Conservation (phyloP, 1,140 invertebrate species). For the Orius laevigatus region DNA sequence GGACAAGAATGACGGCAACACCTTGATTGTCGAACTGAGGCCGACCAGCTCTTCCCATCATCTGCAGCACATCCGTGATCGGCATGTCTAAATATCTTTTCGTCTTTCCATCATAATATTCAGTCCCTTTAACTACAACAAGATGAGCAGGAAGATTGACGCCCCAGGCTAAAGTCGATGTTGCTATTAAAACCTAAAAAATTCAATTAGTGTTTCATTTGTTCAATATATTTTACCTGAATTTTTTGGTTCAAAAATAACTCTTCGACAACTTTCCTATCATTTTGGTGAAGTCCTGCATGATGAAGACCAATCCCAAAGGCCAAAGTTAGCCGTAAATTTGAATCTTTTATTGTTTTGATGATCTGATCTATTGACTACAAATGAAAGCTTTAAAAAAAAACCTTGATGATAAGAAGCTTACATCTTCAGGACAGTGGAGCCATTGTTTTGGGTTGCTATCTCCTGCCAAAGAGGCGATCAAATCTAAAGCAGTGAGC, state of each 20-base stretch:
- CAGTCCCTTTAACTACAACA: conserved; percentile 75
- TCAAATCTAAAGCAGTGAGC: conserved; percentile 89
- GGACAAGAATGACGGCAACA: conserved; percentile 91
- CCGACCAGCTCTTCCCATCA: conserved; percentile 96
- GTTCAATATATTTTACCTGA: conserved; percentile 41
- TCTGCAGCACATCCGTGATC: conserved; percentile 95
- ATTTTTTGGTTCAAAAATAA: conserved; percentile 95
- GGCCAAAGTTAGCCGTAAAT: conserved; percentile 82
- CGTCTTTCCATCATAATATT: conserved; percentile 94
- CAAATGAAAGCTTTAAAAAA: conserved; percentile 3
- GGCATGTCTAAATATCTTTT: conserved; percentile 98
- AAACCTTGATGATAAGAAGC: not conserved
- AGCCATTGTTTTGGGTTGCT: conserved; percentile 91
- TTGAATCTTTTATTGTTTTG: conserved; percentile 67
- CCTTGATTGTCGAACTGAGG: conserved; percentile 92
- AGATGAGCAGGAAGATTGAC: conserved; percentile 95
- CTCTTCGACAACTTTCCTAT: conserved; percentile 83
- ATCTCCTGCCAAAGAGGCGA: conserved; percentile 81
- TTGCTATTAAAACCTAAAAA: conserved; percentile 78
- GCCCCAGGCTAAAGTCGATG: conserved; percentile 95
- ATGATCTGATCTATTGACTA: conserved; percentile 61
- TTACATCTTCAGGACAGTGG: conserved; percentile 55
- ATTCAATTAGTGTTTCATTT: conserved; percentile 10
- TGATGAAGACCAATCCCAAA: conserved; percentile 99
- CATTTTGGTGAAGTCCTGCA: conserved; percentile 82